phyloP scores from a whole-genome alignment of 2,797 vertebrate genomes.

The Rhinophrynus dorsalis region DNA sequence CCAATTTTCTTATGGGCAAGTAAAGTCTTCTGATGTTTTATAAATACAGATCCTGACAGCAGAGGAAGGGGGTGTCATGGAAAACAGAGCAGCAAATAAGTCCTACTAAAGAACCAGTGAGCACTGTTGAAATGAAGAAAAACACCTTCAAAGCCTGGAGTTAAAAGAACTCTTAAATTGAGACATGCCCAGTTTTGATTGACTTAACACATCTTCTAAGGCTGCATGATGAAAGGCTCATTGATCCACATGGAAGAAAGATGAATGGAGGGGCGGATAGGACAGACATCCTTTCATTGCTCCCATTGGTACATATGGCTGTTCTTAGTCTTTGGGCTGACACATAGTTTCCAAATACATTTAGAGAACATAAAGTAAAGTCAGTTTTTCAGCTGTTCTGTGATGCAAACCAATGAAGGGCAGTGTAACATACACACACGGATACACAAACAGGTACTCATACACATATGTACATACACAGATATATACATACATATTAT shows the following conservation, averaged over 20 bases:
- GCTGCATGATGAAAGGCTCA: constrained; percentile 14
- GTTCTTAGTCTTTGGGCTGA: not conserved
- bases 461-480: too few relatives aligned
- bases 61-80: not conserved
- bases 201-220: not conserved
- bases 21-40: constrained; percentile 24
- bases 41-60: constrained; percentile 22
- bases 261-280: constrained; percentile 19
- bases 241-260: constrained; percentile 12
- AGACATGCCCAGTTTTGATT: not conserved
- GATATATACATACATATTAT: too few relatives aligned
- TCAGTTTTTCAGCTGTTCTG: not conserved
- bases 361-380: not conserved
- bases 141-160: constrained; percentile 23
- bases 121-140: constrained; percentile 10
- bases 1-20: not conserved
- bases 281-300: constrained; percentile 10
- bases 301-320: constrained; percentile 4
- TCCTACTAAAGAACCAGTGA: constrained; percentile 3
- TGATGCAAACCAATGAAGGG: too few relatives aligned
- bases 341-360: not conserved
- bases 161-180: not conserved
- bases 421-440: too few relatives aligned
- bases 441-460: too few relatives aligned
- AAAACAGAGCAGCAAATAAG: constrained; percentile 14